Evolutionary conservation across 2,113 vertebrate species (phyloP).

Genomic region (Rhinoderma darwinii): DNA sequence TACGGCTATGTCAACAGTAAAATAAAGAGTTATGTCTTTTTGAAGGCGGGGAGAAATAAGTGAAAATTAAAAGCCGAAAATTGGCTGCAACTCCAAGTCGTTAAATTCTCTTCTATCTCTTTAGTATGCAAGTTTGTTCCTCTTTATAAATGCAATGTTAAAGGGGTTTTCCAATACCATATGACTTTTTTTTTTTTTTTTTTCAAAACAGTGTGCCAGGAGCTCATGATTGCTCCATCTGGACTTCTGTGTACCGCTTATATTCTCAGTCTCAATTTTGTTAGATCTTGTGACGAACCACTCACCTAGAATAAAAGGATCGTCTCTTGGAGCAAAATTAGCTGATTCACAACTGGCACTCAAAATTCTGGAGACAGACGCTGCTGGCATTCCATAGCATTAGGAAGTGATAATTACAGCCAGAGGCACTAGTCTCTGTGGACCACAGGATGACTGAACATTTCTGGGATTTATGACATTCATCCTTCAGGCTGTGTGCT

Average conservation of each 20-base stretch:
- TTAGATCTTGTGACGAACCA: neutral
- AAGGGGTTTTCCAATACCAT: no score
- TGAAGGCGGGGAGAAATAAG: no score
- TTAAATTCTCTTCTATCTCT: no score
- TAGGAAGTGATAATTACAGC: constrained; percentile 27
- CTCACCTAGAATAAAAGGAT: neutral
- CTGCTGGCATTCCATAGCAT: constrained; percentile 16
- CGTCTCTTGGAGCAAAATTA: neutral
- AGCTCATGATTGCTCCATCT: no score
- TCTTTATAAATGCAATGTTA: no score
- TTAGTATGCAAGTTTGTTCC: no score
- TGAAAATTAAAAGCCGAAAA: no score
- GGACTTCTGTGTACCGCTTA: neutral
- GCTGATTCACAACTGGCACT: neutral
- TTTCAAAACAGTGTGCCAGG: no score
- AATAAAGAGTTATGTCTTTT: no score
- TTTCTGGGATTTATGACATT: constrained; percentile 45
- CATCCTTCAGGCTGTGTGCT: neutral
- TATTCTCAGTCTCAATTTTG: neutral
- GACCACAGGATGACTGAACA: constrained; percentile 4
- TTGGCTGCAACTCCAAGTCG: no score
- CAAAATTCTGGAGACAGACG: constrained; percentile 2
- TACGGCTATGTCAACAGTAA: no score
- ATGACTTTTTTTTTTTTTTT: no score
- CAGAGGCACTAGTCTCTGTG: constrained; percentile 3